These are phyloP conservation scores for Ruditapes philippinarum DNA, from an alignment of 1,140 invertebrate genomes.

Conservation along the genomic window DNA sequence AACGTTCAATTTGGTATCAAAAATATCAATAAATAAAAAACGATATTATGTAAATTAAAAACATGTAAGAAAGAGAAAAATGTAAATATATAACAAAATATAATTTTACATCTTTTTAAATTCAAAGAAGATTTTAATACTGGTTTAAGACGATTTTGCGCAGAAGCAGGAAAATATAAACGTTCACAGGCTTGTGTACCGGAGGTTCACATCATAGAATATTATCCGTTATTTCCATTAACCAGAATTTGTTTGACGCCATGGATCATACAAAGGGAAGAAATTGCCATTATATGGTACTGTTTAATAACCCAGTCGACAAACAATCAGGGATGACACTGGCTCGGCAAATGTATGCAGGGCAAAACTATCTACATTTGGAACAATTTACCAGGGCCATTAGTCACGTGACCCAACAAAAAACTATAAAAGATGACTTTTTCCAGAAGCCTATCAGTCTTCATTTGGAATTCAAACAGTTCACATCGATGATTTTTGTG, in stretches of 20 bases:
- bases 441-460: neutral
- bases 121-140: too few relatives aligned
- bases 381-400: constrained; percentile 11
- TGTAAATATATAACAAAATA: too few relatives aligned
- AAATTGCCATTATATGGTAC: constrained; percentile 60
- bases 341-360: constrained; percentile 69
- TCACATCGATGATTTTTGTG: neutral
- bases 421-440: neutral
- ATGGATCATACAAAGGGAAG: constrained; percentile 54
- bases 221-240: constrained; percentile 47
- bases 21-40: too few relatives aligned
- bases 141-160: too few relatives aligned
- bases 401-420: neutral
- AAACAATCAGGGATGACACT: constrained; percentile 59
- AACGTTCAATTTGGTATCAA: too few relatives aligned
- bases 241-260: constrained; percentile 54
- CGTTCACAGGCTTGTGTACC: constrained; percentile 28
- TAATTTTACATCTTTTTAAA: too few relatives aligned
- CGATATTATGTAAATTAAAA: too few relatives aligned
- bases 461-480: neutral
- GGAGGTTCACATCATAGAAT: constrained; percentile 52
- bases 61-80: too few relatives aligned
- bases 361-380: neutral
- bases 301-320: constrained; percentile 51
- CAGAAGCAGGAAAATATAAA: constrained; percentile 49